Base-by-base conservation (phyloP, 2,113 vertebrate species). In the Nannospalax galili region DNA sequence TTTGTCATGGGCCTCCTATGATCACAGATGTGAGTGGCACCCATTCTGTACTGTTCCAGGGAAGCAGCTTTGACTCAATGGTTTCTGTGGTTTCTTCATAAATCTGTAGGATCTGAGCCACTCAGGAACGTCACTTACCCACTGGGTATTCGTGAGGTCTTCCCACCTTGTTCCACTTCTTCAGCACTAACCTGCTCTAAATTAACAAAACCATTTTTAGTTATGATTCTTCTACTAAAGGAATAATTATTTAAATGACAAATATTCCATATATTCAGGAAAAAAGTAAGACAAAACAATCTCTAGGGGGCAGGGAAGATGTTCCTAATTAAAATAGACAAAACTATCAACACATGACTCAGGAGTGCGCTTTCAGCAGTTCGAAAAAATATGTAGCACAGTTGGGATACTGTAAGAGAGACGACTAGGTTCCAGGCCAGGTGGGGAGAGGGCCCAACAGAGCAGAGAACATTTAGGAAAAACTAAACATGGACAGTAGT, bases 141-240 rank as follows among this genome's bases (percentile, higher is more conserved):
- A 12, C 0, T 74, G 67, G 37, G 26, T 48, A 5, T 62, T 85
- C 40, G 60, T n/a, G 78, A 88, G 40, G 30, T 64, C 73, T 81
- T 88, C 37, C 77, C 40, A 69, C 28, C 8, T 81, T 16, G 67
- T 30, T 84, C 45, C 60, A 45, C 28, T 88, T 93, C 90, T 93
- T 92, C 64, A 62, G 60, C 92, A 87, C 84, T 87, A 45, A 92
- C 95, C 87, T 82, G 90, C 17, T 96, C 94, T 93, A 75, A 19
- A 10, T 81, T 84, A 72, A 93, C 64, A 37, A 88, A 93, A 92
- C 26, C 80, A 77, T 94, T 64, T 92, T 93, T 81, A 80, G 64
- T 90, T 62, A 92, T 15, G 93, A 35, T 79, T 93, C 80, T 93
- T 92, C 67, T 92, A 64, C 94, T 97, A 62, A 93, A 96, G 90